Percentiles rank a stretch among this genome's conserved stretches.
phyloP scores from a whole-genome alignment of 2,888 invertebrate genomes.

The Nemotelus nigrinus region DNA sequence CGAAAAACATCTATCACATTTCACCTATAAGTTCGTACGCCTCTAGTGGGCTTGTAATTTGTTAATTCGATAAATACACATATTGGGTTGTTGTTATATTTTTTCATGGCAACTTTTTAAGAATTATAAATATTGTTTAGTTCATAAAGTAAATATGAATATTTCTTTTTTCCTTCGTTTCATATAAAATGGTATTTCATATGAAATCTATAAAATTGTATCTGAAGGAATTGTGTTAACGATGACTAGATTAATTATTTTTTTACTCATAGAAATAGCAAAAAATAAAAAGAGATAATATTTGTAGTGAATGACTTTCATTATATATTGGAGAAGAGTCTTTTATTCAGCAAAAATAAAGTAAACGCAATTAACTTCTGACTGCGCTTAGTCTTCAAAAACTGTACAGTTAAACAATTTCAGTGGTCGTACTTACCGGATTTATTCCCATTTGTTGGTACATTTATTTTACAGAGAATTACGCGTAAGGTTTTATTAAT shows the following conservation, averaged over 20 bases:
- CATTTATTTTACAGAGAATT: no score
- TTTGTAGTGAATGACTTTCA: slow-evolving; percentile 23
- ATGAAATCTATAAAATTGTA: slow-evolving; percentile 31
- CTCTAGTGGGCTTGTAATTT: background rate
- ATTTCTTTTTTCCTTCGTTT: slow-evolving; percentile 15
- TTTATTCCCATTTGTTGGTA: no score
- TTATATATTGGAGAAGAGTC: no score
- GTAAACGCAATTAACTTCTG: no score
- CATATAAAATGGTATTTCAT: background rate
- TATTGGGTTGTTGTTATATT: slow-evolving; percentile 31
- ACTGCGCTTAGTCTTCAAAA: no score
- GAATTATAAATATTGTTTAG: slow-evolving; percentile 32
- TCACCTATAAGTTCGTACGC: no score
- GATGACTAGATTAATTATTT: slow-evolving; percentile 42
- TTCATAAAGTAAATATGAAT: slow-evolving; percentile 13
- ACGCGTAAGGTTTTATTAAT: no score
- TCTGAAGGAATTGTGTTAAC: slow-evolving; percentile 40
- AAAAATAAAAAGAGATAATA: slow-evolving; percentile 20
- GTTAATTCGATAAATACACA: background rate
- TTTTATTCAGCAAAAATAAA: background rate
- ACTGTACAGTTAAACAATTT: no score
- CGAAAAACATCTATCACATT: no score
- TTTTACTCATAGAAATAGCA: slow-evolving; percentile 36
- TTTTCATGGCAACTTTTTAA: slow-evolving; percentile 37
- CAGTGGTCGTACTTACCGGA: no score